phyloP scores from a whole-genome alignment of 2,113 vertebrate genomes.

The Gymnarchus niloticus region DNA sequence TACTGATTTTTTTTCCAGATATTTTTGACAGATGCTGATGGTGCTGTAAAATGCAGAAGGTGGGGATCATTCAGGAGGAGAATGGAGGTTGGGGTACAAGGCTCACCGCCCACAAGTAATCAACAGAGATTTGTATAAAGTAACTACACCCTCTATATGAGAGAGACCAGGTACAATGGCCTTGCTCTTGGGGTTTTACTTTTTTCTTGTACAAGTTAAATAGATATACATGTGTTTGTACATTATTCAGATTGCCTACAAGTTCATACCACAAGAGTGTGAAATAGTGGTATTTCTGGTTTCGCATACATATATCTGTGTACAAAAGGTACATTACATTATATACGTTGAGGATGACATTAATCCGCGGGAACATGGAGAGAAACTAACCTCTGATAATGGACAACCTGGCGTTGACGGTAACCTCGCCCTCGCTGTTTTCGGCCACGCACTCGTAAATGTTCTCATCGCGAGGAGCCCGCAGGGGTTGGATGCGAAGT shows the following conservation, averaged over 20 bases:
- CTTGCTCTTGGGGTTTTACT: background rate
- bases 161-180: background rate
- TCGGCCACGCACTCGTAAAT: slow-evolving; percentile 92
- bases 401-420: slow-evolving; percentile 86
- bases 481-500: slow-evolving; percentile 87
- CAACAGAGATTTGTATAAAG: background rate
- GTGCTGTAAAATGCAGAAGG: background rate
- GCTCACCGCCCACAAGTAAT: background rate
- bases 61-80: background rate
- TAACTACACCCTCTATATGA: too few relatives aligned
- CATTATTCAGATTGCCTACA: background rate
- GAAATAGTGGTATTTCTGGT: too few relatives aligned
- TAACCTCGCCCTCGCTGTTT: slow-evolving; percentile 81
- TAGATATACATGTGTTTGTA: background rate
- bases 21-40: background rate
- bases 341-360: background rate
- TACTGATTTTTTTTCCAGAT: background rate
- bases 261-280: too few relatives aligned
- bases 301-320: too few relatives aligned
- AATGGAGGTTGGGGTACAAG: background rate
- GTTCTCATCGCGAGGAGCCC: slow-evolving; percentile 91
- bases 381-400: slow-evolving; percentile 83
- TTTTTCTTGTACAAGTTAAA: background rate
- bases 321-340: background rate
- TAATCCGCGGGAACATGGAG: background rate